Evolutionary conservation across 2,888 invertebrate genomes (phyloP), one percentile per base, ranked within the genome.

Genomic region (Leptura quadrifasciata): DNA sequence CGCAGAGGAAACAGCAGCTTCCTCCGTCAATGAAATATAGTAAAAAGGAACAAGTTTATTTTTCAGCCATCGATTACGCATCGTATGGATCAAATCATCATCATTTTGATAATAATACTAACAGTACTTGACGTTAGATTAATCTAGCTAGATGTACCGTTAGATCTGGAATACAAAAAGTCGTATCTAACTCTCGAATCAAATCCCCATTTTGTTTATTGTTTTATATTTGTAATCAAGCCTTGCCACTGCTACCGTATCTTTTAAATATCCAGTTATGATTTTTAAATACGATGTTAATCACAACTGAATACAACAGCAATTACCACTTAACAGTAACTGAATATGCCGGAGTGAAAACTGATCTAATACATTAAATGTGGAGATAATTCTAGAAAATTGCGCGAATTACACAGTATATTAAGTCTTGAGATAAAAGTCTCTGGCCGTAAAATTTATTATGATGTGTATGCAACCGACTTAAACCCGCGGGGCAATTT

Each of bases 61-160:
- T 52, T n/a, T 52, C 17, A n/a, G 52, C 5, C 27, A 31, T 31
- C 8, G 27, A 31, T 31, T 31, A 31, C 27, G 27, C 27, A 8
- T 31, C 27, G 6, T 31, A 31, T 31, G 27, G 27, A 47, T 47
- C 47, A 47, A 47, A 71, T 61, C 61, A 60, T 31, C 31, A 18
- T 55, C 72, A 72, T 72, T 72, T 63, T 64, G 63, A 64, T 64
- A 52, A n/a, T 72, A 57, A 72, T 64, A 72, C 24, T 72, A 72
- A 72, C 72, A 57, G 72, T 72, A 57, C 73, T 39, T 58, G 73
- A 47, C 58, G 27, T 58, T 58, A 65, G 73, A 65, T 73, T 58
- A 67, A 65, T 73, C 65, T 73, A n/a, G 54, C 54, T 63, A 52
- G 54, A 57, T 67, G 68, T 64, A 75, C 74, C 74, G 74, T 75